Evolutionary conservation across 2,113 vertebrate species (phyloP), one percentile per base, ranked within the genome.

Genomic region (Lontra canadensis): DNA sequence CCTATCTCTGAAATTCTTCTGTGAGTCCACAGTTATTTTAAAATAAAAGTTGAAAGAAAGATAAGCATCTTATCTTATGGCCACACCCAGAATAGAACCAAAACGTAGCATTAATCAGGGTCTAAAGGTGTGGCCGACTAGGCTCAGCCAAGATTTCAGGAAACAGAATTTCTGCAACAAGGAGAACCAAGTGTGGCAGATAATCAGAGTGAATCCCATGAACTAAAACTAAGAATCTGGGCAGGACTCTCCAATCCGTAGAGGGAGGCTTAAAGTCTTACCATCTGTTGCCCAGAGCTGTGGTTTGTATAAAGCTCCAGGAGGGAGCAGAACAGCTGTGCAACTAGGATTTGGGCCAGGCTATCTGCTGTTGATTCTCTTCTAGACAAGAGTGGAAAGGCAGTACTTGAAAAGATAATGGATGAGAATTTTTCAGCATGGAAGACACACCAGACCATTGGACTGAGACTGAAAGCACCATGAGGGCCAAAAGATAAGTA

Each of bases 31-130:
- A 89, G 73, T 15, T 55, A 59, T 63, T 93, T 95, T 7, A 76
- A 89, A 97, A 87, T 82, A 36, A 93, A 92, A 14, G 1, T 55
- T 86, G 63, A 84, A 65, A 80, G 55, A 65, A 79, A 94, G n/a
- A 36, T 63, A 81, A 88, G 2, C 55, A 81, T 57, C 55, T 65
- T 42, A 42, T 42, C 42, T 21, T 93, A 15, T 76, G 17, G 11
- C 29, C 42, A 47, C 26, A 47, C 42, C 67, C 36, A 74, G 20
- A 97, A 76, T 76, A 96, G 44, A 96, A 61, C 23, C 8, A 71
- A 91, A 92, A 73, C 3, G 61, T 7, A 91, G n/a, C 65, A 91
- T 29, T 74, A 83, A 79, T 55, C 31, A 31, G 59, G 8, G 34
- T 6, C 17, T 57, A 90, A 82, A 73, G 12, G 57, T 47, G 8